Percentiles rank a stretch among this genome's conserved stretches.
Conservation (phyloP, 2,888 invertebrate genomes). For the Heliconius erato region DNA sequence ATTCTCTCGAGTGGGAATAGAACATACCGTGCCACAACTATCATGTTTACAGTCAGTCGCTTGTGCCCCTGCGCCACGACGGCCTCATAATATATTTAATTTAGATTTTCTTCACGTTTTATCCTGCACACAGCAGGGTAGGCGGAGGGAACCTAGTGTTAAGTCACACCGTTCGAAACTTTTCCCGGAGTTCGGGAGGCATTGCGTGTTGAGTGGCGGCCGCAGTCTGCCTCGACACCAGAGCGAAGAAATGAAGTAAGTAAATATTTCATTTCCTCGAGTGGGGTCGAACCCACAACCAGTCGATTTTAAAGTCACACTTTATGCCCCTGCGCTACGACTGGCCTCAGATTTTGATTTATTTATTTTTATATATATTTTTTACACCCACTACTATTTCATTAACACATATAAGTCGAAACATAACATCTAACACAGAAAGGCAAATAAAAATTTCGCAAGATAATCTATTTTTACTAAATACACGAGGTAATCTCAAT, state of each 20-base stretch:
- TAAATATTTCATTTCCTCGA: neutral
- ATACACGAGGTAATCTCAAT: neutral
- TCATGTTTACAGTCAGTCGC: neutral
- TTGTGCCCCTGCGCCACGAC: neutral
- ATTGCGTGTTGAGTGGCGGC: neutral
- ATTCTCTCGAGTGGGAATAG: neutral
- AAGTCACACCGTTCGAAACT: neutral
- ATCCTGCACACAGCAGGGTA: neutral
- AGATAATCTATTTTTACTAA: neutral
- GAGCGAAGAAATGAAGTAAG: neutral
- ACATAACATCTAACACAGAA: neutral
- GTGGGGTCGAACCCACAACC: neutral
- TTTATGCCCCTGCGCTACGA: neutral
- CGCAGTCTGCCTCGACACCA: neutral
- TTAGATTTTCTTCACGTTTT: neutral
- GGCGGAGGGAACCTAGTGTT: neutral
- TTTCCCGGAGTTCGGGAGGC: neutral
- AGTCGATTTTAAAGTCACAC: neutral
- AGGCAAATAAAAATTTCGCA: neutral
- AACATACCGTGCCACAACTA: neutral
- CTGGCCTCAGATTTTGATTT: no score
- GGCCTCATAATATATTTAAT: neutral
- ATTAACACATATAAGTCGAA: neutral
- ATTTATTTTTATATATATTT: neutral
- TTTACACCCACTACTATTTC: neutral